Evolutionary conservation across 2,888 invertebrate species (phyloP), one percentile per base, ranked within the genome.

Genomic region (Nasonovia ribisnigri): DNA sequence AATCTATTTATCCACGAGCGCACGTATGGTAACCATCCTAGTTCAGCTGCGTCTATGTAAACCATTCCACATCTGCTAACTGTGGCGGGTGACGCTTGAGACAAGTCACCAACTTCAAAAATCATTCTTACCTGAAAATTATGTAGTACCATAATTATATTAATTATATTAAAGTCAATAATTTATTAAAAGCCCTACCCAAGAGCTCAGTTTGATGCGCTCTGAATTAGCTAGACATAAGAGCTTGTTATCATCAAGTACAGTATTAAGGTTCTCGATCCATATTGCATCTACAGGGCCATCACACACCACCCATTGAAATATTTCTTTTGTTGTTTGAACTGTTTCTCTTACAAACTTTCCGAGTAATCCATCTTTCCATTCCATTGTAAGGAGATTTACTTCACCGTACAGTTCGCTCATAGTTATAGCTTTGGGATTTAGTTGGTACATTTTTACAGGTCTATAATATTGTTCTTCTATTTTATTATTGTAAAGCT

Each of bases 181-280:
- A 54, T 89, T 20, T 36, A 4, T 46, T 46, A 57, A 2, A 54
- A 42, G 0, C 98, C 97, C 51, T 97, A 97, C 0, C 99, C 97
- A 94, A 99, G 96, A 95, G 98, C 98, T 94, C 99, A 99, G 94
- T 99, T 99, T 96, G 99, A 99, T 99, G 94, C 98, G 96, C 96
- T 98, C 98, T 0, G 98, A 93, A 51, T 93, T 93, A 1, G 99
- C 99, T n/a, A 99, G 96, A 95, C 99, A 99, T 46, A 99, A 96
- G 96, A 99, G 99, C 96, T 98, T 99, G 96, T 99, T 99, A 95
- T 99, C 99, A 95, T 99, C 99, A 24, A 99, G 96, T 90, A 98
- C 98, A 0, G 99, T 99, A 96, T 99, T 99, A 97, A 99, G 98
- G 96, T 99, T 99, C 96, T 99, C 99, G 95, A 99, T 99, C 99